Conservation (phyloP, 2,113 vertebrate species). For the Urocolius indicus region DNA sequence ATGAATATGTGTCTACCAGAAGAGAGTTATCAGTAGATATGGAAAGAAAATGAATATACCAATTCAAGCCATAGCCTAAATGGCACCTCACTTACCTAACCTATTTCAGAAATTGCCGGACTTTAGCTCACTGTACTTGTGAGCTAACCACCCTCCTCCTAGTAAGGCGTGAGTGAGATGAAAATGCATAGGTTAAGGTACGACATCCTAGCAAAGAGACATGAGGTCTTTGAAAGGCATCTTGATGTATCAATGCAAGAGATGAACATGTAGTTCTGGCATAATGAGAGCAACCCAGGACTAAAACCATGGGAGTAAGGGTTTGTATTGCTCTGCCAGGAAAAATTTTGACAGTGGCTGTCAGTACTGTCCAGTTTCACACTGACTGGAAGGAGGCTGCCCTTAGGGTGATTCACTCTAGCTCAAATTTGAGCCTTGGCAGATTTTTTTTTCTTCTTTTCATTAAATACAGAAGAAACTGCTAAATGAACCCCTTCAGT, state of each 20-base stretch:
- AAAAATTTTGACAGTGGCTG: neutral
- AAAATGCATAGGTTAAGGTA: neutral
- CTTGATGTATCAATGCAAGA: accelerated
- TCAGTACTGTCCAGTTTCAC: neutral
- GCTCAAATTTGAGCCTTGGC: neutral
- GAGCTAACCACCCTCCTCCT: neutral
- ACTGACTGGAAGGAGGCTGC: neutral
- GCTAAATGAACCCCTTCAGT: neutral
- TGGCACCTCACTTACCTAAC: neutral
- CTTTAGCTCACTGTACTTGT: neutral
- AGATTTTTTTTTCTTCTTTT: neutral
- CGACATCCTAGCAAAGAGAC: neutral
- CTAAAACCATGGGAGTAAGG: neutral
- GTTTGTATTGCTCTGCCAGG: neutral
- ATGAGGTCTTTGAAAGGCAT: neutral
- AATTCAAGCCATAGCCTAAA: neutral
- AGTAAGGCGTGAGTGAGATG: neutral
- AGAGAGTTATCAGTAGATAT: neutral
- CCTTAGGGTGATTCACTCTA: neutral
- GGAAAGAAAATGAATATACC: neutral
- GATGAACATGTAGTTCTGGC: neutral
- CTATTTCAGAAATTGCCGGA: neutral
- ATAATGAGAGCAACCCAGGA: neutral
- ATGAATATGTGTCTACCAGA: neutral
- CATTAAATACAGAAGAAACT: neutral